These are phyloP conservation scores for Pangasius larnaudii DNA, from an alignment of 2,797 vertebrate genomes.

Conservation along the genomic window DNA sequence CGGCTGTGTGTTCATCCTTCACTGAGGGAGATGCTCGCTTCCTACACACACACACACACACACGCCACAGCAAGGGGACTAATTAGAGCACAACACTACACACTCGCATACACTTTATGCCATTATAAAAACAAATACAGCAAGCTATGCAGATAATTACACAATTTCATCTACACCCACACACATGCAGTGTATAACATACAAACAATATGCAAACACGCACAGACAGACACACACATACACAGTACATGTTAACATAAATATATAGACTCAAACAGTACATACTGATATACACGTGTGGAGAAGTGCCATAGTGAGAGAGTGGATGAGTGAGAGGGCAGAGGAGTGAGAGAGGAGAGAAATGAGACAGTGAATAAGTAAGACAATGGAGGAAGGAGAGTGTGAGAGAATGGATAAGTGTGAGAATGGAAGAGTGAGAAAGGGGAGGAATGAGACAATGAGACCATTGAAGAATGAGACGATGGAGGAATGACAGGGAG, in stretches of 20 bases:
- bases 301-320: neutral
- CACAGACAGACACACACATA: slow-evolving; percentile 6
- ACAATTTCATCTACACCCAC: neutral
- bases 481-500: neutral
- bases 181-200: neutral
- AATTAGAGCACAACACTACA: slow-evolving; percentile 11
- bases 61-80: slow-evolving; percentile 2
- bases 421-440: neutral
- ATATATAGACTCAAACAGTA: neutral
- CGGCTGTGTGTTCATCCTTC: slow-evolving; percentile 88
- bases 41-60: slow-evolving; percentile 67
- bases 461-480: neutral
- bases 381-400: neutral
- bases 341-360: neutral
- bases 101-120: neutral
- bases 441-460: neutral
- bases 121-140: neutral
- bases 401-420: neutral
- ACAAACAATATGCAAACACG: neutral
- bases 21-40: slow-evolving; percentile 89
- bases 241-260: neutral
- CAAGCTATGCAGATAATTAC: no score
- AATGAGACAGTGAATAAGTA: neutral
- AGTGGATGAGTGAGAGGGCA: neutral
- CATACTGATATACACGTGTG: neutral